These are phyloP conservation scores for Microctonus brassicae DNA, from an alignment of 2,888 invertebrate species.

Conservation along the genomic window DNA sequence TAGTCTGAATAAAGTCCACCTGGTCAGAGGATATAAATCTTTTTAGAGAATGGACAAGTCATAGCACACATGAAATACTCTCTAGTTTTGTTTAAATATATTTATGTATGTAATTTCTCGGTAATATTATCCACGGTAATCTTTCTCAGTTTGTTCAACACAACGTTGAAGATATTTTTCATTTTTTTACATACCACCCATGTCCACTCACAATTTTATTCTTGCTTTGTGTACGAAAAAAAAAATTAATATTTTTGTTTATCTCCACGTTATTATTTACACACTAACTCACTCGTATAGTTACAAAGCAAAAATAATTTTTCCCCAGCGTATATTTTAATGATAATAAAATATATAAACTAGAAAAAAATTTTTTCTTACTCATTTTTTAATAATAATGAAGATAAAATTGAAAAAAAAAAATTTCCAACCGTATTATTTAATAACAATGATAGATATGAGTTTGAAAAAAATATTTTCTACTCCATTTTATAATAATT, in stretches of 20 bases:
- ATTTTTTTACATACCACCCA: constrained; percentile 3
- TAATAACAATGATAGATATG: too few species aligned
- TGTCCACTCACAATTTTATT: neutral
- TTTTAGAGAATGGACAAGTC: constrained; percentile 11
- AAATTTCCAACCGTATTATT: too few species aligned
- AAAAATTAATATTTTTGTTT: neutral
- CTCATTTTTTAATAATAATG: too few species aligned
- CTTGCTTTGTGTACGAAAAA: neutral
- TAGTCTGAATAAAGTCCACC: constrained; percentile 30
- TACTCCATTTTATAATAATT: too few species aligned
- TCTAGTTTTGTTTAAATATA: too few species aligned
- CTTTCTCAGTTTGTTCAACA: neutral
- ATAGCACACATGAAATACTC: neutral
- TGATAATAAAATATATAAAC: too few species aligned
- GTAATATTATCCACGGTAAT: neutral
- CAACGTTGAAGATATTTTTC: constrained; percentile 8
- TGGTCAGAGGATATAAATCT: constrained; percentile 35
- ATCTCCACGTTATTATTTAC: neutral
- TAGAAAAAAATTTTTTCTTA: too few species aligned
- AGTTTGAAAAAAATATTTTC: too few species aligned
- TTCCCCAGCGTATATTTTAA: too few species aligned
- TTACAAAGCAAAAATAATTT: too few species aligned
- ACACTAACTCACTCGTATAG: too few species aligned
- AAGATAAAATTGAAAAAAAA: too few species aligned
- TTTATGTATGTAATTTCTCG: neutral